Percentiles rank a stretch among this genome's conserved stretches.
Conservation (phyloP, 1,140 invertebrate species). For the Psix sp. region DNA sequence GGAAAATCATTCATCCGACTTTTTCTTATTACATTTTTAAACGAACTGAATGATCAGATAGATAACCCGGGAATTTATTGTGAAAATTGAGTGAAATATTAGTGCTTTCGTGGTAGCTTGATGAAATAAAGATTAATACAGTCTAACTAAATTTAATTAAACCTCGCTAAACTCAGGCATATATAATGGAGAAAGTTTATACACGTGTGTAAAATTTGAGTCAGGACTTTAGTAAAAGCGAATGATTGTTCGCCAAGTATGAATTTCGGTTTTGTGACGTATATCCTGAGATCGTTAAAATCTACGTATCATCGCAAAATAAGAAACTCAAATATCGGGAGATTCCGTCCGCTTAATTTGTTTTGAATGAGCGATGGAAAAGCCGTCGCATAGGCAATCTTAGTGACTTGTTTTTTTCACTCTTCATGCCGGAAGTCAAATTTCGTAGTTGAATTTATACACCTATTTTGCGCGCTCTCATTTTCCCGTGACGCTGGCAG, state of each 20-base stretch:
- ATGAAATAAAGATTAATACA: slow-evolving; percentile 17
- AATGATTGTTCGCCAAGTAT: too few relatives aligned
- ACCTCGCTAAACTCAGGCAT: slow-evolving; percentile 1
- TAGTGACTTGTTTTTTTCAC: too few relatives aligned
- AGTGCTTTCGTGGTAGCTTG: not conserved
- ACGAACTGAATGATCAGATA: slow-evolving; percentile 7
- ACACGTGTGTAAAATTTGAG: too few relatives aligned
- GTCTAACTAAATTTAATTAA: slow-evolving; percentile 13
- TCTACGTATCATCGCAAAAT: too few relatives aligned
- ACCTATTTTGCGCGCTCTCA: slow-evolving; percentile 35
- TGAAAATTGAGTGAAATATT: slow-evolving; percentile 1
- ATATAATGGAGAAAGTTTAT: not conserved
- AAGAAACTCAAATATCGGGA: too few relatives aligned
- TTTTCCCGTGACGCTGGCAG: slow-evolving; percentile 24
- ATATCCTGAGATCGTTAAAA: too few relatives aligned
- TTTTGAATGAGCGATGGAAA: too few relatives aligned
- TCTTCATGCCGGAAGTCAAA: slow-evolving; percentile 15
- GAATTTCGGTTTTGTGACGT: too few relatives aligned
- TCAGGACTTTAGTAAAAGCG: too few relatives aligned
- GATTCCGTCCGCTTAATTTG: too few relatives aligned
- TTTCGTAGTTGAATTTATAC: slow-evolving; percentile 35
- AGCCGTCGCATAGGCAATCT: too few relatives aligned
- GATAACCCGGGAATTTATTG: not conserved
- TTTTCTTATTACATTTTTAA: too few relatives aligned
- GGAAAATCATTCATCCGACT: not conserved